A percentile compares a stretch with the other conserved stretches of the same genome.
Evolutionary conservation across 2,888 invertebrate genomes (phyloP).

Genomic region (Erannis defoliaria): DNA sequence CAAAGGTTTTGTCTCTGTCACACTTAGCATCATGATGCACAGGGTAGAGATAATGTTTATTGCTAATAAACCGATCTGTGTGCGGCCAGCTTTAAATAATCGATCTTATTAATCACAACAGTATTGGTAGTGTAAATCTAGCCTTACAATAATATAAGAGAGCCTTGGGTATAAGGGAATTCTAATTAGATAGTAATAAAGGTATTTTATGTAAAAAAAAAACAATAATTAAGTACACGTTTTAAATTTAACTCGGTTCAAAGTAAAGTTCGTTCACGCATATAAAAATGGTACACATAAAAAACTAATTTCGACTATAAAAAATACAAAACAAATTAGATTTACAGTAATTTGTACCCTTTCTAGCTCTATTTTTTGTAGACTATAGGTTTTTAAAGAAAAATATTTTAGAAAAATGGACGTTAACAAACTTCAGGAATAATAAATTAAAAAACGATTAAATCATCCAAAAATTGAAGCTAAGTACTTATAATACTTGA

Average conservation of each 20-base stretch:
- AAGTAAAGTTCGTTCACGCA: slow-evolving; percentile 44
- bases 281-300: slow-evolving; percentile 46
- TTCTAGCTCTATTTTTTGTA: slow-evolving; percentile 18
- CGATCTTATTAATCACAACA: background rate
- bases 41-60: background rate
- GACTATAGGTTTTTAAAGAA: slow-evolving; percentile 5
- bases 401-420: slow-evolving; percentile 11
- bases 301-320: slow-evolving; percentile 49
- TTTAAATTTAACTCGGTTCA: slow-evolving; percentile 29
- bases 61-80: too few species aligned
- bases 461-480: slow-evolving; percentile 1
- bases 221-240: slow-evolving; percentile 49
- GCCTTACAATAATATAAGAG: slow-evolving; percentile 44
- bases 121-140: slow-evolving; percentile 17
- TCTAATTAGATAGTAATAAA: slow-evolving; percentile 30
- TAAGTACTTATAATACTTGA: slow-evolving; percentile 1
- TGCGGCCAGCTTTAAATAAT: background rate
- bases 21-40: background rate
- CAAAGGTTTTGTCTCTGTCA: background rate
- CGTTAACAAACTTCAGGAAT: background rate
- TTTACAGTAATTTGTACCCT: slow-evolving; percentile 43
- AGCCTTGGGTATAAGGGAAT: slow-evolving; percentile 40
- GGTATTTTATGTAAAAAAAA: slow-evolving; percentile 37
- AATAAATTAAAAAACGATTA: background rate
- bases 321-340: slow-evolving; percentile 44